phyloP scores from a whole-genome alignment of 2,113 vertebrate species.

The Limnothrissa miodon region DNA sequence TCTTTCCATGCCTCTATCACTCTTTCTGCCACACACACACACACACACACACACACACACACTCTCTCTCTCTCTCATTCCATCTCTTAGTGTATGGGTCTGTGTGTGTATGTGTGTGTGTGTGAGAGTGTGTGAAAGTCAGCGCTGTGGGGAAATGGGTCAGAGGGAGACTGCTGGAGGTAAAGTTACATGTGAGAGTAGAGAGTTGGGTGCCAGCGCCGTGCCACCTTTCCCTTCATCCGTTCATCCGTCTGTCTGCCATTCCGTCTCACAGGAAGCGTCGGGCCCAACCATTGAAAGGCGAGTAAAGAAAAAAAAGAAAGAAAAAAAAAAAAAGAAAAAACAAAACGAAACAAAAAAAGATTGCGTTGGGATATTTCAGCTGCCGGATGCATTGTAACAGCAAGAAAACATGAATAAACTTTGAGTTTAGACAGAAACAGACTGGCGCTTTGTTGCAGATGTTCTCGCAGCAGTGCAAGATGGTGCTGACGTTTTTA shows the following conservation, averaged over 20 bases:
- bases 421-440: not conserved
- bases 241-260: not conserved
- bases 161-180: constrained; percentile 38
- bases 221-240: not conserved
- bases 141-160: constrained; percentile 44
- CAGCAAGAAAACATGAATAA: not conserved
- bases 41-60: too few species aligned
- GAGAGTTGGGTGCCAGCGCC: not conserved
- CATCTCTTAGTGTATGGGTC: not conserved
- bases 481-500: not conserved
- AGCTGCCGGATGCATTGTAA: not conserved
- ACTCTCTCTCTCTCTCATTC: constrained; percentile 17
- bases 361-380: not conserved
- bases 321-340: not conserved
- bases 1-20: constrained; percentile 48
- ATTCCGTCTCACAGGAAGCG: not conserved
- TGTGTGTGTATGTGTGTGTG: not conserved
- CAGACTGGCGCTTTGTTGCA: not conserved
- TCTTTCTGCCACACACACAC: constrained; percentile 22
- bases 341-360: not conserved
- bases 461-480: not conserved
- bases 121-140: not conserved
- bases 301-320: not conserved
- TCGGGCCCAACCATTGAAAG: not conserved
- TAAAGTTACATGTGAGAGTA: constrained; percentile 44